Percentiles rank a stretch among this genome's conserved stretches.
Conservation (phyloP, 1,140 invertebrate genomes). For the Sogatella furcifera region DNA sequence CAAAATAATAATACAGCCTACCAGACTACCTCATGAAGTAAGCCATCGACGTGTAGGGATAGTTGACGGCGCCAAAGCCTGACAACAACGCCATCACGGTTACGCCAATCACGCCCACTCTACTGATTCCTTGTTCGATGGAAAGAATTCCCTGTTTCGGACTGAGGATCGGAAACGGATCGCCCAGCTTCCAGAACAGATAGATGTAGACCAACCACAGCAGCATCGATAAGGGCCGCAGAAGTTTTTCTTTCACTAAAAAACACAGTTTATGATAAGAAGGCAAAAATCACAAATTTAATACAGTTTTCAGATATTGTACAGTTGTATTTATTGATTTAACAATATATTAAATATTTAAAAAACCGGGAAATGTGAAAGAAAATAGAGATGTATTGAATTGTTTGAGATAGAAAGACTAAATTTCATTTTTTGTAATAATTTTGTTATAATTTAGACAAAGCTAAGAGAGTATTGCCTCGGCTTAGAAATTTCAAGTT, state of each 20-base stretch:
- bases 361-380: too few species aligned
- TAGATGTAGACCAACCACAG: slow-evolving; percentile 90
- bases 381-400: too few species aligned
- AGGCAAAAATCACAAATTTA: slow-evolving; percentile 1
- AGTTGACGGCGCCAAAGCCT: slow-evolving; percentile 99
- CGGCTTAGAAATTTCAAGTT: too few species aligned
- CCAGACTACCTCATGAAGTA: slow-evolving; percentile 81
- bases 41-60: slow-evolving; percentile 98
- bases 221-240: slow-evolving; percentile 67
- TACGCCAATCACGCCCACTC: slow-evolving; percentile 96
- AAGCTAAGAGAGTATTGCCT: too few species aligned
- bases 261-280: slow-evolving; percentile 26
- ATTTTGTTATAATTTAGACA: too few species aligned
- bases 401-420: too few species aligned
- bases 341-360: too few species aligned
- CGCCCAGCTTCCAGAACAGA: slow-evolving; percentile 98
- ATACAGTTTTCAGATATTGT: too few species aligned
- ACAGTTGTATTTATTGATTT: too few species aligned
- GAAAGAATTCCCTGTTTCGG: slow-evolving; percentile 86
- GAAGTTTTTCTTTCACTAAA: slow-evolving; percentile 69
- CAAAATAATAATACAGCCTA: slow-evolving; percentile 15
- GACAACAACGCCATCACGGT: slow-evolving; percentile 98
- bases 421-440: too few species aligned
- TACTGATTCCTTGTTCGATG: slow-evolving; percentile 92
- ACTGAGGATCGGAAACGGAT: slow-evolving; percentile 96